Evolutionary conservation across 2,797 vertebrate genomes (phyloP).

Genomic region (Rhodeus uyekii): DNA sequence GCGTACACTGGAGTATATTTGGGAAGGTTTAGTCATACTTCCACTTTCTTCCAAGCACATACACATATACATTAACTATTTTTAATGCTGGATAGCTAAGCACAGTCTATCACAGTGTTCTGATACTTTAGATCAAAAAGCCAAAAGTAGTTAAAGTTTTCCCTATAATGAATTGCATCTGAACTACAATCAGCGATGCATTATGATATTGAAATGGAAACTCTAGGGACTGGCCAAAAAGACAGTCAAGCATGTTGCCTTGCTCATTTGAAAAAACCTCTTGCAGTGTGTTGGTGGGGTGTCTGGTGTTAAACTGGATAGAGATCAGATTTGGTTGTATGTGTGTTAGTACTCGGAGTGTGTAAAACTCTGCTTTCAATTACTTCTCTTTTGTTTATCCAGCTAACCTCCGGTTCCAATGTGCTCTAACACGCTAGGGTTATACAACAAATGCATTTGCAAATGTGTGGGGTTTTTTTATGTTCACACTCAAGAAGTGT

Average conservation of each 20-base stretch:
- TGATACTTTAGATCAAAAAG: conserved; percentile 2
- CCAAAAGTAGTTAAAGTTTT: conserved; percentile 32
- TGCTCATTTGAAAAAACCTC: conserved; percentile 37
- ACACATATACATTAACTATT: not conserved
- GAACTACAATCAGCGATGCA: conserved; percentile 36
- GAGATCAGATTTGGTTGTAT: conserved; percentile 30
- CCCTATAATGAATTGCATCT: conserved; percentile 26
- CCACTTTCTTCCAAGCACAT: not conserved
- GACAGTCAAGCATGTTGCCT: conserved; percentile 12
- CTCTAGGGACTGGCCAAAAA: conserved; percentile 12
- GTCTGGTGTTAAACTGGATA: conserved; percentile 38
- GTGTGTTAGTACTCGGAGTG: too few relatives aligned
- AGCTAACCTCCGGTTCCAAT: conserved; percentile 69
- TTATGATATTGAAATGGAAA: conserved; percentile 41
- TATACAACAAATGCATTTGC: conserved; percentile 52
- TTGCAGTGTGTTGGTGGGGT: conserved; percentile 34
- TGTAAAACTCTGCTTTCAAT: conserved; percentile 73
- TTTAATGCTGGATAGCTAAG: not conserved
- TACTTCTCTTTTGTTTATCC: conserved; percentile 67
- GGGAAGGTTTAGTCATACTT: conserved; percentile 17
- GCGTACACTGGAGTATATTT: not conserved
- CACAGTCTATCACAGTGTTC: conserved; percentile 6
- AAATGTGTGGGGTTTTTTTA: not conserved
- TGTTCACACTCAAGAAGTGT: not conserved
- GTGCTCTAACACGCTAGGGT: conserved; percentile 61